Evolutionary conservation across 1,140 invertebrate species (phyloP).

Genomic region (Drosophila triauraria): DNA sequence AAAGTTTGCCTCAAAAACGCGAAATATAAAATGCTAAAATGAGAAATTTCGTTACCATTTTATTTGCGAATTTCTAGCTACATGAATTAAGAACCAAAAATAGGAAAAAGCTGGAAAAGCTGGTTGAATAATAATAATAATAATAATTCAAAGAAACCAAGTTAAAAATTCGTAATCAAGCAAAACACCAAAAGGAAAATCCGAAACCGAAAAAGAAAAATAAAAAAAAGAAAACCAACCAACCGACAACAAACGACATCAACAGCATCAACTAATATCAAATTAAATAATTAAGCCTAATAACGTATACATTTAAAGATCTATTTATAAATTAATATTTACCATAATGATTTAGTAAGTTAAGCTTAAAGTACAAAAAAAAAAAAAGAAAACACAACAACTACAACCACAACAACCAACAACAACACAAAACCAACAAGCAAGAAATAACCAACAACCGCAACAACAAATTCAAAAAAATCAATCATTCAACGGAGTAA

Average conservation of each 20-base stretch:
- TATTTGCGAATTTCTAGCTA: constrained; percentile 37
- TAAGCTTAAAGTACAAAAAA: constrained; percentile 79
- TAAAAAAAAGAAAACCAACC: constrained; percentile 13
- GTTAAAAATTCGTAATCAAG: constrained; percentile 33
- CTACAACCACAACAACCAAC: constrained; percentile 23
- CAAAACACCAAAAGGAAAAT: constrained; percentile 49
- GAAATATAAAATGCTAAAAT: constrained; percentile 35
- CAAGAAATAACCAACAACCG: constrained; percentile 50
- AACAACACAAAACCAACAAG: constrained; percentile 29
- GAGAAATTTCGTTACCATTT: constrained; percentile 23
- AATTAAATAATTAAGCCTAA: constrained; percentile 72
- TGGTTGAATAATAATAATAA: constrained; percentile 27
- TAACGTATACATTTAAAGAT: constrained; percentile 51
- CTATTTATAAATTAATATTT: constrained; percentile 69
- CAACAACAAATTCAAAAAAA: constrained; percentile 50
- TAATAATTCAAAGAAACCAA: constrained; percentile 34
- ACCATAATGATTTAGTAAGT: constrained; percentile 79
- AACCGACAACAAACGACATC: constrained; percentile 63
- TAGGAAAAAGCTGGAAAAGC: constrained; percentile 44
- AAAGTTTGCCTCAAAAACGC: constrained; percentile 21
- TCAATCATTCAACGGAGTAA: constrained; percentile 69
- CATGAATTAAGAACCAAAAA: constrained; percentile 43
- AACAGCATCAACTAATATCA: constrained; percentile 80
- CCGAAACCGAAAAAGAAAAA: constrained; percentile 48
- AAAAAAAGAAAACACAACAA: constrained; percentile 38